Evolutionary conservation across 2,888 invertebrate genomes (phyloP).

Genomic region (Heliconius sara): DNA sequence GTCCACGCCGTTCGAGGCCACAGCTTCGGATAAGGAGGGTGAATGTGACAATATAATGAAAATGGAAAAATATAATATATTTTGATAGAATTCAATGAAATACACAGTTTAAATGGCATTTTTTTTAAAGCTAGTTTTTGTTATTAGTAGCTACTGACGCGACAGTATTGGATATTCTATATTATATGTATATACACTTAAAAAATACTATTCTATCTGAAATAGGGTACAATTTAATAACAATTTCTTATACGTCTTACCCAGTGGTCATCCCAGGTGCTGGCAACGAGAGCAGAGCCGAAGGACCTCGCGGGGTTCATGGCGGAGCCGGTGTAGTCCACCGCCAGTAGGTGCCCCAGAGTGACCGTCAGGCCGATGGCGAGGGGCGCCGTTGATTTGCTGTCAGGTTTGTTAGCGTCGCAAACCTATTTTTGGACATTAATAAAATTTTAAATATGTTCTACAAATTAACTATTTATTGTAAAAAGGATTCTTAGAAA

Average conservation of each 20-base stretch:
- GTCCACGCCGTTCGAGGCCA: not conserved
- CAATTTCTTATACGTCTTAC: constrained; percentile 74
- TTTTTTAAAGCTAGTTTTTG: too few species aligned
- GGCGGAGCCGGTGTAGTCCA: constrained; percentile 93
- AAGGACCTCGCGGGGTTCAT: constrained; percentile 97
- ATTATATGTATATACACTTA: not conserved
- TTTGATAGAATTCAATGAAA: too few species aligned
- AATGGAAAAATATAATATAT: too few species aligned
- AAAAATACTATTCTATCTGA: not conserved
- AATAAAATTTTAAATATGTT: not conserved
- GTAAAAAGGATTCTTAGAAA: not conserved
- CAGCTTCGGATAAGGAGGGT: not conserved
- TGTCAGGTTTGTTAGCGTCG: constrained; percentile 90
- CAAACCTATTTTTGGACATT: constrained; percentile 72
- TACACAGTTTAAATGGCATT: too few species aligned
- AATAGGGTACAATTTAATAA: not conserved
- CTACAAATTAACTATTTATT: not conserved
- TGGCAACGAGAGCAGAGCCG: constrained; percentile 92
- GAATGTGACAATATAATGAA: not conserved
- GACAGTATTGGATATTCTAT: too few species aligned
- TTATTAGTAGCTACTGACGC: too few species aligned
- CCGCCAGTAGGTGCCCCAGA: constrained; percentile 92
- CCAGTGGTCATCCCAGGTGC: constrained; percentile 92
- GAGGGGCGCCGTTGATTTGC: constrained; percentile 91
- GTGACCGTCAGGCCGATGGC: constrained; percentile 95